Percentiles rank a stretch among this genome's conserved stretches.
These are phyloP conservation scores for Rhynchonycteris naso DNA, from an alignment of 2,797 vertebrate species.

Conservation along the genomic window DNA sequence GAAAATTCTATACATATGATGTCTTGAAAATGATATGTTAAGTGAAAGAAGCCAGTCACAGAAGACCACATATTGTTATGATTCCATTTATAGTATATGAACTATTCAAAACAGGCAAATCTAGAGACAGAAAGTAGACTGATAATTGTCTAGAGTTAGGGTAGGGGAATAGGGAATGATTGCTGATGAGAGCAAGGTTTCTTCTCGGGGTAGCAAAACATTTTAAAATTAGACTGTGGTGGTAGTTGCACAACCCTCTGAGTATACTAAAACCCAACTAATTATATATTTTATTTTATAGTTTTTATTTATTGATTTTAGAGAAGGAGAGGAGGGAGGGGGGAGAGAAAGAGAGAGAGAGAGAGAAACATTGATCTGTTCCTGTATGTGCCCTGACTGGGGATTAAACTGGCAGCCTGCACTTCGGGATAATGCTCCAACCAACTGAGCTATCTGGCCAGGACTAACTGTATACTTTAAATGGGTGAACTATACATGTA, in stretches of 20 bases:
- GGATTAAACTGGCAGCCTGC: too few relatives aligned
- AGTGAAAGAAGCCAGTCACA: conserved; percentile 33
- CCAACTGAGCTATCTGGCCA: too few relatives aligned
- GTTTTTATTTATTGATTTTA: too few relatives aligned
- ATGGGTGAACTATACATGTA: neutral
- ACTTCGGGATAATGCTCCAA: too few relatives aligned
- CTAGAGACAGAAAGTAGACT: neutral
- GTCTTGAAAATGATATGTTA: neutral
- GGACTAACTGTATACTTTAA: too few relatives aligned
- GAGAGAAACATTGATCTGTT: too few relatives aligned
- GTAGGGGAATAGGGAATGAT: neutral
- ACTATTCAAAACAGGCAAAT: neutral
- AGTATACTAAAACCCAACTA: neutral
- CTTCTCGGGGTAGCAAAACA: neutral
- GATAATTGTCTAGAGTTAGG: neutral
- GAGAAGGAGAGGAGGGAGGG: too few relatives aligned
- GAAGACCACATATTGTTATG: neutral
- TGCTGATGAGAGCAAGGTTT: neutral
- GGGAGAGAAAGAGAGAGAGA: too few relatives aligned
- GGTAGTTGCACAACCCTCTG: neutral
- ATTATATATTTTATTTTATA: neutral
- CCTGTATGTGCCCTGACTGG: too few relatives aligned
- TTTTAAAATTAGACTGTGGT: neutral
- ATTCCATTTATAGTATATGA: neutral
- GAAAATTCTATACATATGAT: conserved; percentile 34